Conservation (phyloP, 2,888 invertebrate genomes). For the Scrobipalpa atriplicella region DNA sequence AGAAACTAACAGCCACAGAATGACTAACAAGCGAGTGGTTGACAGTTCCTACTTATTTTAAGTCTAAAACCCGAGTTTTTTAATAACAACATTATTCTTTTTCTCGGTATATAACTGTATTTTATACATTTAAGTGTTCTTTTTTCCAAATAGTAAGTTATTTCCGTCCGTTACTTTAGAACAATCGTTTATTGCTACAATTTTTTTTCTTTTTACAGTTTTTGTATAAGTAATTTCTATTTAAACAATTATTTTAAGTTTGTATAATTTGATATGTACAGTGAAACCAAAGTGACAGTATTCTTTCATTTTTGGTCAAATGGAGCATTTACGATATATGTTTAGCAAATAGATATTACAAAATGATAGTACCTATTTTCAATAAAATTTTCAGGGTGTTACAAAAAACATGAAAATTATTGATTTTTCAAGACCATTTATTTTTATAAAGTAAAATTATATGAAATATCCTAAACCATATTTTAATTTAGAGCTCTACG, state of each 20-base stretch:
- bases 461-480: no score
- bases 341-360: not conserved
- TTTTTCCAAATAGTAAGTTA: constrained; percentile 21
- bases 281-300: constrained; percentile 31
- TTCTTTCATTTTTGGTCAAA: constrained; percentile 20
- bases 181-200: constrained; percentile 27
- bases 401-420: not conserved
- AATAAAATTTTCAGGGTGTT: not conserved
- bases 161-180: constrained; percentile 53
- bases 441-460: no score
- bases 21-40: constrained; percentile 61
- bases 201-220: constrained; percentile 28
- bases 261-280: constrained; percentile 12
- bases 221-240: not conserved
- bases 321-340: constrained; percentile 13
- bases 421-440: no score
- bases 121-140: constrained; percentile 30
- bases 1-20: constrained; percentile 61
- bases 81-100: no score
- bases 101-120: no score
- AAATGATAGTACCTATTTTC: no score
- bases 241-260: constrained; percentile 24
- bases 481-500: not conserved
- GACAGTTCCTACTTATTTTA: constrained; percentile 69
- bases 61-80: constrained; percentile 47